Conservation (phyloP, 2,888 invertebrate species). For the Hyposoter dolosus region DNA sequence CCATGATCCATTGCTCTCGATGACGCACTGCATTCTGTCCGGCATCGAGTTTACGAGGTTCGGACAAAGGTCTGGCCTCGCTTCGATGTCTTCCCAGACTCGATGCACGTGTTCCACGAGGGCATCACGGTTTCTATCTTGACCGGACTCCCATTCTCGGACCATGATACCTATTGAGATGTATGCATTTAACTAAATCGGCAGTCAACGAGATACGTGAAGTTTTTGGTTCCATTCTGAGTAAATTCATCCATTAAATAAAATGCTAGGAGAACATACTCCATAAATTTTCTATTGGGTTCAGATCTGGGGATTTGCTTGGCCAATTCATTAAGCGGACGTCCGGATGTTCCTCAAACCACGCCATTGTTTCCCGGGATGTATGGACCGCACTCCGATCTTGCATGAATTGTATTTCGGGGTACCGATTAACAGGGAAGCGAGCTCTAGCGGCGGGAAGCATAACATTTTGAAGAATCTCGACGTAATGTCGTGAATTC, state of each 20-base stretch:
- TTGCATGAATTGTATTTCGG: slow-evolving; percentile 53
- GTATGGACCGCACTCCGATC: slow-evolving; percentile 68
- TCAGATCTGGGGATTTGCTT: slow-evolving; percentile 69
- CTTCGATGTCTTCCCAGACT: slow-evolving; percentile 1
- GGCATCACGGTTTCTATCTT: background rate
- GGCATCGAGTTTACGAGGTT: slow-evolving; percentile 18
- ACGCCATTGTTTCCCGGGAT: slow-evolving; percentile 51
- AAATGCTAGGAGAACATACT: background rate
- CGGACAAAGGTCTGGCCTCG: background rate
- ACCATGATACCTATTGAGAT: slow-evolving; percentile 20
- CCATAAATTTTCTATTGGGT: slow-evolving; percentile 69
- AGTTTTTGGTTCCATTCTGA: too few relatives aligned
- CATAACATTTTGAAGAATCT: slow-evolving; percentile 56
- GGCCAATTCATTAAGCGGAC: slow-evolving; percentile 63
- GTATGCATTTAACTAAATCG: background rate
- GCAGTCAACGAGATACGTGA: background rate
- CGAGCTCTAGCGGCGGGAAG: slow-evolving; percentile 44
- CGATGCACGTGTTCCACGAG: slow-evolving; percentile 1
- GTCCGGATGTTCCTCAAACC: slow-evolving; percentile 65
- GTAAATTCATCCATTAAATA: background rate
- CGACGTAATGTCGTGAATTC: slow-evolving; percentile 53
- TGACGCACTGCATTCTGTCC: slow-evolving; percentile 17
- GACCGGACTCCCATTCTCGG: background rate
- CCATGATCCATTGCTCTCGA: slow-evolving; percentile 13
- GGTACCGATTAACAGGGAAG: slow-evolving; percentile 47